Conservation (phyloP, 2,797 vertebrate species). For the Micropoecilia bifurca region DNA sequence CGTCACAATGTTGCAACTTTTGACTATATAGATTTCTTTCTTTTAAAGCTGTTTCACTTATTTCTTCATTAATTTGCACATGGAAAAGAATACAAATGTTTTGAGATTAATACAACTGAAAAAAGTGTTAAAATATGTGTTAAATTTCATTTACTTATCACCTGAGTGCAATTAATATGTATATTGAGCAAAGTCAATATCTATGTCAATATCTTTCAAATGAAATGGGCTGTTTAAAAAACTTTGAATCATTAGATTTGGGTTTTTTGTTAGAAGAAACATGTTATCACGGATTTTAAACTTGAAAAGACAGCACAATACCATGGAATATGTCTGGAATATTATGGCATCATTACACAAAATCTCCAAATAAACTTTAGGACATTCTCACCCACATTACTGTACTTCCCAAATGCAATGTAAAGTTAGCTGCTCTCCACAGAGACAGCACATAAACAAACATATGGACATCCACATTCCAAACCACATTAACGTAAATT, state of each 20-base stretch:
- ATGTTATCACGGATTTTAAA: background rate
- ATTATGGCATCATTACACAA: background rate
- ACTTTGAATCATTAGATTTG: background rate
- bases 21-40: background rate
- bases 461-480: conserved; percentile 3
- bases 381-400: background rate
- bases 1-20: background rate
- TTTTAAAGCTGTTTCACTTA: background rate
- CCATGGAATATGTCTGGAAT: background rate
- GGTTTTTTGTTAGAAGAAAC: background rate
- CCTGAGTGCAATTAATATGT: background rate
- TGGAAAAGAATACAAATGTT: background rate
- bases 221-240: background rate
- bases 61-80: background rate
- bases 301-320: background rate
- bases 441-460: background rate
- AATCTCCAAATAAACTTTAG: background rate
- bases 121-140: background rate
- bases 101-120: background rate
- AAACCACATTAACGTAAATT: conserved; percentile 21
- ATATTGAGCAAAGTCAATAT: background rate
- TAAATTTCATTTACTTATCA: background rate
- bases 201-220: background rate
- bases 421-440: background rate
- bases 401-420: background rate